phyloP scores from a whole-genome alignment of 2,797 vertebrate genomes.

The Borostomias antarcticus region DNA sequence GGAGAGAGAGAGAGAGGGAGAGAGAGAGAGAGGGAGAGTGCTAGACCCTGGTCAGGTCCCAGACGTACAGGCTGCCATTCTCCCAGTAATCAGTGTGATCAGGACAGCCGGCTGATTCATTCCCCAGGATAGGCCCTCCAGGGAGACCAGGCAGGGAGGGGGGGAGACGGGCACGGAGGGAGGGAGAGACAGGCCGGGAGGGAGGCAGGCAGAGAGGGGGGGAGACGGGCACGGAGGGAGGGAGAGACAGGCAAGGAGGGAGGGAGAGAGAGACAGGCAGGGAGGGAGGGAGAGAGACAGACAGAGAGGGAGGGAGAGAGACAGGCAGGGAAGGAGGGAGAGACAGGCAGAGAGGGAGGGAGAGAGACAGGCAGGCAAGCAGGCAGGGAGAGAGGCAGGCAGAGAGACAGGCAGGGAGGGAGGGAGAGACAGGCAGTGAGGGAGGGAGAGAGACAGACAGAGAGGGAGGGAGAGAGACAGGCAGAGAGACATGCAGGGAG shows the following conservation, averaged over 20 bases:
- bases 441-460: background rate
- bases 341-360: constrained; percentile 25
- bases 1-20: constrained; percentile 29
- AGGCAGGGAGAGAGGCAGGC: constrained; percentile 12
- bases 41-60: background rate
- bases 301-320: constrained; percentile 29
- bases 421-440: constrained; percentile 16
- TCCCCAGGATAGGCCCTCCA: constrained; percentile 79
- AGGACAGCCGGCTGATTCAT: constrained; percentile 83
- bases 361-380: constrained; percentile 4
- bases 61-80: constrained; percentile 84
- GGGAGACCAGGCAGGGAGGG: constrained; percentile 76
- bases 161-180: constrained; percentile 64
- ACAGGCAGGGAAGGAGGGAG: constrained; percentile 22
- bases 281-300: constrained; percentile 23
- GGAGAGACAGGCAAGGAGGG: constrained; percentile 31
- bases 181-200: background rate
- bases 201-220: background rate
- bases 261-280: constrained; percentile 23
- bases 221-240: background rate
- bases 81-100: constrained; percentile 84
- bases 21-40: constrained; percentile 49
- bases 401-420: background rate
- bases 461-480: background rate
- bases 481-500: no score